These are phyloP conservation scores for Pangasius djambal DNA, from an alignment of 2,797 vertebrate genomes.

Conservation along the genomic window DNA sequence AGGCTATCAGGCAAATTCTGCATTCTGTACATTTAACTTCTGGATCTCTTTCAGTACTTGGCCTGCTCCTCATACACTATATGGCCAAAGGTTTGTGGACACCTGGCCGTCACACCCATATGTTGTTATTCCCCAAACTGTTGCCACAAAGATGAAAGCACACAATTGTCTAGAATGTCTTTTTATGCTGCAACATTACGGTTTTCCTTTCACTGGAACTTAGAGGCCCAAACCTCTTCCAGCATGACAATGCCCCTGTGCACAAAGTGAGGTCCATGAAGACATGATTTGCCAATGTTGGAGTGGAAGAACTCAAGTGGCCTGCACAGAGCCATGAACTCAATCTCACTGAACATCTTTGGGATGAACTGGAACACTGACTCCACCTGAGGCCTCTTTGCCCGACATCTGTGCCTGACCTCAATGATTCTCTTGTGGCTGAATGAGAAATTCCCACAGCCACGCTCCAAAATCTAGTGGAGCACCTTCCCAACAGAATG, in stretches of 20 bases:
- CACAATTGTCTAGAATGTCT: too few relatives aligned
- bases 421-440: background rate
- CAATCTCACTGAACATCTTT: background rate
- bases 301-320: background rate
- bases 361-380: background rate
- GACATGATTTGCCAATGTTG: background rate
- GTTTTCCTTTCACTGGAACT: background rate
- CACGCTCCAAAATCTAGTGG: background rate
- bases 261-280: background rate
- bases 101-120: background rate
- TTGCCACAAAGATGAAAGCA: background rate
- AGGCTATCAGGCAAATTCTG: background rate
- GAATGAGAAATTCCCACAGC: background rate
- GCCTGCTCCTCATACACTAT: too few relatives aligned
- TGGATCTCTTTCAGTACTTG: background rate
- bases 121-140: too few relatives aligned
- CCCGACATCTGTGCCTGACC: too few relatives aligned
- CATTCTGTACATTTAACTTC: background rate
- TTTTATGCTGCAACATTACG: background rate
- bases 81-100: background rate
- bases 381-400: background rate
- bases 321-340: background rate
- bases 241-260: background rate
- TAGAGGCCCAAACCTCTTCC: background rate
- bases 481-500: too few relatives aligned